These are phyloP conservation scores for Haliaeetus leucogaster DNA, from an alignment of 2,113 vertebrate species.

Conservation along the genomic window DNA sequence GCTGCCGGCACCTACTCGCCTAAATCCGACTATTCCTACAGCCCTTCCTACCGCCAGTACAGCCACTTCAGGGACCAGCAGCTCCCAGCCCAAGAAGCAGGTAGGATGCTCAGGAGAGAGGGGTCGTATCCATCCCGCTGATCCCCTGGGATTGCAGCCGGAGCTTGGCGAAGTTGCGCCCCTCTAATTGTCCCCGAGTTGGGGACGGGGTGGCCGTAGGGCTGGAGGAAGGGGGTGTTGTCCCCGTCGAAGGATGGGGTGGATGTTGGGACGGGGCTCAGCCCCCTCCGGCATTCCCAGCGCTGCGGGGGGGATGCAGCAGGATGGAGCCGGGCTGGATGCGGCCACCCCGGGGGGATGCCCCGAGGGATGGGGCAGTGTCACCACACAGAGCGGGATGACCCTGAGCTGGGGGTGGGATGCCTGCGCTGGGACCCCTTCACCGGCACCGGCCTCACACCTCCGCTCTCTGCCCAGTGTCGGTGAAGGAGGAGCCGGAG, in stretches of 20 bases:
- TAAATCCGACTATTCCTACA: slow-evolving; percentile 92
- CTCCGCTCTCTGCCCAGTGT: slow-evolving; percentile 53
- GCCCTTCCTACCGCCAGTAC: slow-evolving; percentile 89
- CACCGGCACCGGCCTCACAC: not conserved
- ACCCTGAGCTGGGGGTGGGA: not conserved
- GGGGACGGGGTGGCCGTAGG: not conserved
- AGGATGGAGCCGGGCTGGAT: not conserved
- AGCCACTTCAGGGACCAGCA: slow-evolving; percentile 92
- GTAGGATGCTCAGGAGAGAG: slow-evolving; percentile 59
- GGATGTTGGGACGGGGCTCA: not conserved
- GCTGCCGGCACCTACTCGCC: slow-evolving; percentile 85
- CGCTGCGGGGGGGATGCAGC: not conserved
- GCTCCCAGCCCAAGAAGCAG: slow-evolving; percentile 86
- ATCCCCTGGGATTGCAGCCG: rapidly evolving
- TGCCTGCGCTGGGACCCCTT: not conserved
- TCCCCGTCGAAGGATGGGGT: not conserved
- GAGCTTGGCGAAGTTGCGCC: rapidly evolving
- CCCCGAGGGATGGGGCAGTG: rapidly evolving
- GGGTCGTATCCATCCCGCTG: rapidly evolving
- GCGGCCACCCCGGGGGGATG: rapidly evolving
- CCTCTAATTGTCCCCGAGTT: rapidly evolving
- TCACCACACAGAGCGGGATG: rapidly evolving
- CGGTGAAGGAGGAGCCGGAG: slow-evolving; percentile 95
- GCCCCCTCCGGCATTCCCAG: not conserved
- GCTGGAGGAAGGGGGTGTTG: not conserved